Evolutionary conservation across 2,888 invertebrate species (phyloP).

Genomic region (Melipona beecheii): DNA sequence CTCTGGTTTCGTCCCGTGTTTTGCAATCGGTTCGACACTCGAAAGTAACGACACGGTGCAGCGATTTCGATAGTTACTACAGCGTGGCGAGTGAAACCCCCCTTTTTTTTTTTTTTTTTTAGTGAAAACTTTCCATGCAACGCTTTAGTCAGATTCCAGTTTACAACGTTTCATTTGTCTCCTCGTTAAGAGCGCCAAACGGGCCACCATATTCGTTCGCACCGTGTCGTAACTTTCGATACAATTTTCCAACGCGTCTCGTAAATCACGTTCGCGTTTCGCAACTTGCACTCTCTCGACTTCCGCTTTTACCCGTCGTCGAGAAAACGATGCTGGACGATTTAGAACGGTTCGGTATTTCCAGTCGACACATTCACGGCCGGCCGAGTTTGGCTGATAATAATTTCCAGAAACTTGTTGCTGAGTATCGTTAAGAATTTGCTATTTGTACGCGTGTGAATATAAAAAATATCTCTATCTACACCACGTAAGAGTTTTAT

Average conservation of each 20-base stretch:
- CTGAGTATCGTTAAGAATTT: too few relatives aligned
- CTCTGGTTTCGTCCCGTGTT: neutral
- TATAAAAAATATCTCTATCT: too few relatives aligned
- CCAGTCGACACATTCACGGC: conserved; percentile 3
- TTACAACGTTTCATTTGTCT: too few relatives aligned
- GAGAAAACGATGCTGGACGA: neutral
- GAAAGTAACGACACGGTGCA: neutral
- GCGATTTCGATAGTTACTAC: neutral
- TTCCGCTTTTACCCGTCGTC: neutral
- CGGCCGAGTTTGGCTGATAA: too few relatives aligned
- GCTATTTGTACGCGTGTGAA: too few relatives aligned
- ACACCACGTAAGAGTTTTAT: too few relatives aligned
- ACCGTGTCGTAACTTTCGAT: neutral
- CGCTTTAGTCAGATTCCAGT: too few relatives aligned
- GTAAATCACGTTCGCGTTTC: neutral
- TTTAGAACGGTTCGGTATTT: conserved; percentile 5
- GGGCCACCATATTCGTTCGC: neutral
- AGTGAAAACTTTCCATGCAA: too few relatives aligned
- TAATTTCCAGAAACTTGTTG: too few relatives aligned
- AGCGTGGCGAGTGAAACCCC: neutral
- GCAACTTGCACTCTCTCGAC: neutral
- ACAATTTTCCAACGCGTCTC: neutral
- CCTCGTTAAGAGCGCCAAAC: too few relatives aligned
- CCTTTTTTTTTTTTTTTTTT: neutral
- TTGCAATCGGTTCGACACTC: neutral